Evolutionary conservation across 2,113 vertebrate genomes (phyloP).

Genomic region (Pteronura brasiliensis): DNA sequence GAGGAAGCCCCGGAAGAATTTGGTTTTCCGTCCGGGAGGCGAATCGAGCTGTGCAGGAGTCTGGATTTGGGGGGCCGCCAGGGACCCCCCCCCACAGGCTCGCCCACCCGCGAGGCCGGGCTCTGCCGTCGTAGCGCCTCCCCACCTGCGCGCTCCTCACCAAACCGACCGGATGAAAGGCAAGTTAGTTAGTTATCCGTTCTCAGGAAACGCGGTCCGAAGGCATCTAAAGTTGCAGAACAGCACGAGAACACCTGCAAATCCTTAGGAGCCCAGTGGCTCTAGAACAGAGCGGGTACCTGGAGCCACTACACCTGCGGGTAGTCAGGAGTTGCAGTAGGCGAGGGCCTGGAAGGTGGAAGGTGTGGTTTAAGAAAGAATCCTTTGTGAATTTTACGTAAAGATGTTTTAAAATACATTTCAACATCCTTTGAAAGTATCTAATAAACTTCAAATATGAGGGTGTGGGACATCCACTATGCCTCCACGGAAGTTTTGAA

Average conservation of each 20-base stretch:
- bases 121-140: not conserved
- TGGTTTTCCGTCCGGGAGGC: not conserved
- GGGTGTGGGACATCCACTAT: not conserved
- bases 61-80: not conserved
- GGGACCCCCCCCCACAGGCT: no score
- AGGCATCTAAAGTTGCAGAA: not conserved
- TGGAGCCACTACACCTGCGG: no score
- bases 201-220: not conserved
- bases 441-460: not conserved
- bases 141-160: not conserved
- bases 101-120: rapidly evolving
- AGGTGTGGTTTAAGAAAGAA: not conserved
- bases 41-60: no score
- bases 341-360: not conserved
- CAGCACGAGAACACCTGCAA: not conserved
- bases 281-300: not conserved
- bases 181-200: not conserved
- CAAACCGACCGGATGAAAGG: not conserved
- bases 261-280: rapidly evolving
- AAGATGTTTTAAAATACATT: not conserved
- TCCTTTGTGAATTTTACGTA: not conserved
- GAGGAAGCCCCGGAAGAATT: not conserved
- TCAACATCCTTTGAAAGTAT: not conserved
- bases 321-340: not conserved
- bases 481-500: not conserved